phyloP scores from a whole-genome alignment of 2,113 vertebrate species.

The Tricholaema leucomelas region DNA sequence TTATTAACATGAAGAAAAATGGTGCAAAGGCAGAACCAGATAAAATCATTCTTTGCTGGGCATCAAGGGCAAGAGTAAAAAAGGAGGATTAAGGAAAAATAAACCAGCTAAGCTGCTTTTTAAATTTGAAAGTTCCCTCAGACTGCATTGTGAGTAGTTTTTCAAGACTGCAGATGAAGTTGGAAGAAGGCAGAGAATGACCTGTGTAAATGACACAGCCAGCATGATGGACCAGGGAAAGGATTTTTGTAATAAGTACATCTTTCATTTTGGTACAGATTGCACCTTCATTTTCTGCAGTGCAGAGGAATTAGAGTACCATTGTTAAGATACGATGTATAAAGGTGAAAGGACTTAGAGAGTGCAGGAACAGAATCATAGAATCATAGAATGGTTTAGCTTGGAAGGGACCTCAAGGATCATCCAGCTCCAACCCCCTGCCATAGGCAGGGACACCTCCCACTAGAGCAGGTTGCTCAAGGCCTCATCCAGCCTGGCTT shows the following conservation, averaged over 20 bases:
- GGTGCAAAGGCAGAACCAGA: background rate
- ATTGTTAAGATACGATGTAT: background rate
- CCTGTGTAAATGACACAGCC: background rate
- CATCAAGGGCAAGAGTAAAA: constrained; percentile 2
- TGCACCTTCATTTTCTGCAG: background rate
- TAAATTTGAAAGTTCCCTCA: background rate
- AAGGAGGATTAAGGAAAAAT: background rate
- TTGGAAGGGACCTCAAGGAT: too few species aligned
- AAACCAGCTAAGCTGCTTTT: background rate
- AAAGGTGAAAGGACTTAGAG: background rate
- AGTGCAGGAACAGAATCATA: background rate
- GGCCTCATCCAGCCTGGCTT: too few species aligned
- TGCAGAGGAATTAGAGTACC: background rate
- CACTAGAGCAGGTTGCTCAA: too few species aligned
- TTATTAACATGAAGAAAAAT: constrained; percentile 13
- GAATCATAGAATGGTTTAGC: too few species aligned
- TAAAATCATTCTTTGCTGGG: background rate
- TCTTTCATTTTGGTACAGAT: background rate
- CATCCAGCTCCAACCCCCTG: too few species aligned
- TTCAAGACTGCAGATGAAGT: background rate
- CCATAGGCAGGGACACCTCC: too few species aligned
- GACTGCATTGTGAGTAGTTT: background rate
- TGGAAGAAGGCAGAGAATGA: background rate
- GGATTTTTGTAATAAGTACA: background rate
- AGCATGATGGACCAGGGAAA: background rate